Conservation (phyloP, 2,113 vertebrate genomes). For the Dasypus novemcinctus region DNA sequence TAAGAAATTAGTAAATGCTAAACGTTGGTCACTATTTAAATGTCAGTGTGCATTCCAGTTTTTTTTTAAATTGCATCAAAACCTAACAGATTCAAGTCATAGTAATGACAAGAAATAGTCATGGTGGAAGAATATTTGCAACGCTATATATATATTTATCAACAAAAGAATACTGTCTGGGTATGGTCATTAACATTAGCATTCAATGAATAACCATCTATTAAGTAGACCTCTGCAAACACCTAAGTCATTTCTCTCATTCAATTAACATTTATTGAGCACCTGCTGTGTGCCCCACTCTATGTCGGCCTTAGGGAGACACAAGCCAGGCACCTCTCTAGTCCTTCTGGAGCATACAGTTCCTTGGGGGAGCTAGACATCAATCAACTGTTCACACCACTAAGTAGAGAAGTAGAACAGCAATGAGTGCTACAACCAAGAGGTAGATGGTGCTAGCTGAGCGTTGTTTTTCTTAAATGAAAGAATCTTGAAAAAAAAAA, state of each 20-base stretch:
- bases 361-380: neutral
- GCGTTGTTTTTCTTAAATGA: conserved; percentile 13
- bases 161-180: neutral
- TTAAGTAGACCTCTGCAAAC: neutral
- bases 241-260: neutral
- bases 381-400: neutral
- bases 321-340: neutral
- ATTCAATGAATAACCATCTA: neutral
- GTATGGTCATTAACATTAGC: neutral
- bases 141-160: conserved; percentile 5
- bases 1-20: conserved; percentile 4
- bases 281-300: neutral
- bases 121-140: neutral
- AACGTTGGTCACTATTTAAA: conserved; percentile 29
- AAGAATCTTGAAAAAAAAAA: neutral
- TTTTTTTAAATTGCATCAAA: neutral
- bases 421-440: neutral
- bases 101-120: neutral
- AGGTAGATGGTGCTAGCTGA: conserved; percentile 27
- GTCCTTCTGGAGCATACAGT: neutral
- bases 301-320: neutral
- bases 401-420: neutral
- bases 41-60: neutral
- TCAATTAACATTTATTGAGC: conserved; percentile 16
- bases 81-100: neutral